These are phyloP conservation scores for Diaperis boleti DNA, from an alignment of 2,888 invertebrate genomes.

Conservation along the genomic window DNA sequence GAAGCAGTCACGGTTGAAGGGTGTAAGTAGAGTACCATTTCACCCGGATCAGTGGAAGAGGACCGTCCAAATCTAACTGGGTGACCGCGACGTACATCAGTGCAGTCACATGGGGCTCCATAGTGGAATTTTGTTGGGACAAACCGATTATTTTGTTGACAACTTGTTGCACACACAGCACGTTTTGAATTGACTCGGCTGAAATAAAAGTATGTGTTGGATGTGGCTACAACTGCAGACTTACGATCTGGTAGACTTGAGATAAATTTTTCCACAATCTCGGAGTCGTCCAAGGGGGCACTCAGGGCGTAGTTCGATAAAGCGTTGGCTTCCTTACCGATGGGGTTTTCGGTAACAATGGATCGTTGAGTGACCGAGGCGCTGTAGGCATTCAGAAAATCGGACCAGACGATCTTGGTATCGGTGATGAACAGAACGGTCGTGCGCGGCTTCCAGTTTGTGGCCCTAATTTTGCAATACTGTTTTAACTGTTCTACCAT, in stretches of 20 bases:
- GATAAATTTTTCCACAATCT: constrained; percentile 58
- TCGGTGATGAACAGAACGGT: constrained; percentile 82
- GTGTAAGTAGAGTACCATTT: constrained; percentile 64
- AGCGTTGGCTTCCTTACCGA: constrained; percentile 72
- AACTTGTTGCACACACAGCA: constrained; percentile 73
- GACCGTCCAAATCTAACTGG: constrained; percentile 78
- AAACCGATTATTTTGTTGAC: constrained; percentile 63
- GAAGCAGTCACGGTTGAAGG: too few species aligned
- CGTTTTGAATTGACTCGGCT: constrained; percentile 70
- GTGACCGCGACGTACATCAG: constrained; percentile 76
- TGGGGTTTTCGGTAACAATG: constrained; percentile 81
- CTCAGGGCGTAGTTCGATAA: constrained; percentile 69
- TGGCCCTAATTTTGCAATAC: constrained; percentile 70
- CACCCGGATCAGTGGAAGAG: constrained; percentile 59
- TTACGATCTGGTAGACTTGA: constrained; percentile 64
- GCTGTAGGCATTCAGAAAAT: constrained; percentile 68
- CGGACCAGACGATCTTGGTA: constrained; percentile 73
- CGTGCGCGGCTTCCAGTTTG: constrained; percentile 75
- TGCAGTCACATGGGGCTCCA: constrained; percentile 75
- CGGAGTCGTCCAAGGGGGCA: constrained; percentile 61
- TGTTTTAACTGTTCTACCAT: too few species aligned
- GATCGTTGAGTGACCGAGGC: constrained; percentile 69
- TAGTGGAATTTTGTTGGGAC: constrained; percentile 63
- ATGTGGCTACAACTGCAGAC: constrained; percentile 35
- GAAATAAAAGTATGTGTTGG: constrained; percentile 40